Evolutionary conservation across 2,113 vertebrate genomes (phyloP), one percentile per base, ranked within the genome.

Genomic region (Morone chrysops): DNA sequence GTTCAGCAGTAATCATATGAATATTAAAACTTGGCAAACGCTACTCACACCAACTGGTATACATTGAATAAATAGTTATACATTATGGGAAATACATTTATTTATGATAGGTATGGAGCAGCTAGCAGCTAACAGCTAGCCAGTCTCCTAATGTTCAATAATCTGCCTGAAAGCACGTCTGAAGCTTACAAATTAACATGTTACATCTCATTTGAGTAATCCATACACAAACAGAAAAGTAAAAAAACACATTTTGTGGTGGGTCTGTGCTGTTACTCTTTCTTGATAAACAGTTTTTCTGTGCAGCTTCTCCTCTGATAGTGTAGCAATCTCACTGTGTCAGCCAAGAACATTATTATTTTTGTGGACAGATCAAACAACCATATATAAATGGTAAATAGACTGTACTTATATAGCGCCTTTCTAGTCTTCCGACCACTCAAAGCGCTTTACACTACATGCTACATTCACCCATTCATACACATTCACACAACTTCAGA

Each of bases 1-100:
- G 20, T 5, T 38, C 48, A 41, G 40, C 14, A 70, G 16, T 51
- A 53, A 73, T 62, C 48, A 74, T 47, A 69, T 51, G 6, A 78
- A 50, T 54, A 38, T n/a, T 59, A n/a, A 51, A 60, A 38, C 5
- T 18, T 68, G 43, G 8, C 6, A 59, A 65, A 63, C 6, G 2
- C 14, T 38, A 9, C n/a, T 40, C 53, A 47, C 6, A 43, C 57
- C 36, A 8, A 12, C 31, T 4, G 13, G 1, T 7, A 5, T 6
- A 31, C 31, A 60, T 69, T 59, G 18, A 31, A 70, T 5, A 7
- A 69, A n/a, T 1, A 22, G 14, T 10, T 36, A 7, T 2, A 36
- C n/a, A 61, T 66, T 54, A 11, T 25, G 10, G 17, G 8, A 59
- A 73, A 74, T 41, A 20, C 2, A 4, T 31, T 31, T 31, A 31